These are phyloP conservation scores for Ptilorrhoa leucosticta DNA, from an alignment of 2,113 vertebrate species.

Conservation along the genomic window DNA sequence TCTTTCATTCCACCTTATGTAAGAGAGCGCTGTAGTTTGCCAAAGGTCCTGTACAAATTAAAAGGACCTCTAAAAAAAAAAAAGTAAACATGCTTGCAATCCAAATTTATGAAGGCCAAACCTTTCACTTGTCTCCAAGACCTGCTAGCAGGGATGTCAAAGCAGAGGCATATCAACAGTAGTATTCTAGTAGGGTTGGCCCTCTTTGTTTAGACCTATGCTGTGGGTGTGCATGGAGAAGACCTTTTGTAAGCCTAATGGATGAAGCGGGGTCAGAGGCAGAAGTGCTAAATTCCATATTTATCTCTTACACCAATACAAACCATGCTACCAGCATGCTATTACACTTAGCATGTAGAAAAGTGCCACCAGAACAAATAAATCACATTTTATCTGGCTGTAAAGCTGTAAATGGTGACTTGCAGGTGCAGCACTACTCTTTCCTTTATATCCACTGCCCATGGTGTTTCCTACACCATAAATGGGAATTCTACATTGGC, in stretches of 20 bases:
- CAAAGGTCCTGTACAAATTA: neutral
- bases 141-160: neutral
- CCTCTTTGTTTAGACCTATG: neutral
- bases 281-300: neutral
- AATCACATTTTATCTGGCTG: neutral
- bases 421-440: rapidly evolving
- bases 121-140: neutral
- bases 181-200: rapidly evolving
- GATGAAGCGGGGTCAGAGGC: neutral
- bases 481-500: neutral
- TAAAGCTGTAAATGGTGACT: neutral
- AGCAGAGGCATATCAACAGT: neutral
- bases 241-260: neutral
- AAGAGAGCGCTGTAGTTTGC: neutral
- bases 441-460: neutral
- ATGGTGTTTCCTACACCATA: rapidly evolving
- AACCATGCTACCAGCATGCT: neutral
- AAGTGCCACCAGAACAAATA: neutral
- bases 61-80: neutral
- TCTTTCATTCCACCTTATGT: neutral
- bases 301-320: neutral
- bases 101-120: neutral
- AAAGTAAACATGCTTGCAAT: neutral
- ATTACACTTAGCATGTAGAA: neutral
- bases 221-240: rapidly evolving